Percentiles rank a stretch among this genome's conserved stretches.
Evolutionary conservation across 2,888 invertebrate genomes (phyloP).

Genomic region (Himalopsyche kuldschensis): DNA sequence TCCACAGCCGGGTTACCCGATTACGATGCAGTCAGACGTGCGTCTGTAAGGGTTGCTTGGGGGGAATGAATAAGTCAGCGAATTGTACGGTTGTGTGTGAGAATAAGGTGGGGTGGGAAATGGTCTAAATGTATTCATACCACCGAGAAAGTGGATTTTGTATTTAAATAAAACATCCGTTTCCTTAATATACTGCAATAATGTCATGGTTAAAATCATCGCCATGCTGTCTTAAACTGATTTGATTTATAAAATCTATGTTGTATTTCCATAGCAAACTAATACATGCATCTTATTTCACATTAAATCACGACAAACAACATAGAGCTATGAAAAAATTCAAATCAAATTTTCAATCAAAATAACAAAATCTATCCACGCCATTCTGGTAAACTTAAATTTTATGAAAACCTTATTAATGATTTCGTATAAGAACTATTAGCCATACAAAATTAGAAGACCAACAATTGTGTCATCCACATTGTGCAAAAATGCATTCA

Average conservation of each 20-base stretch:
- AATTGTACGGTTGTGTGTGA: not conserved
- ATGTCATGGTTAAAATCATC: not conserved
- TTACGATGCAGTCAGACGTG: constrained; percentile 30
- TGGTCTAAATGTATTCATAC: not conserved
- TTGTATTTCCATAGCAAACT: no score
- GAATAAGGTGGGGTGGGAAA: not conserved
- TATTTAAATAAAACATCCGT: not conserved
- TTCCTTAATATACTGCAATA: not conserved
- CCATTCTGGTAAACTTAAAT: no score
- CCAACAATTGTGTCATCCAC: no score
- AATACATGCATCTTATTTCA: no score
- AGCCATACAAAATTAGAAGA: no score
- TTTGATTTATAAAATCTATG: not conserved
- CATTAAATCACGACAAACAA: no score
- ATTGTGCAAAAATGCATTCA: no score
- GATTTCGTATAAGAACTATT: no score
- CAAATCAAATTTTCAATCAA: no score
- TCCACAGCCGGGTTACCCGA: constrained; percentile 19
- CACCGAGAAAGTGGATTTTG: not conserved
- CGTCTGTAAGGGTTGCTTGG: constrained; percentile 3
- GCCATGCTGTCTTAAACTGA: not conserved
- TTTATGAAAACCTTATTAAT: no score
- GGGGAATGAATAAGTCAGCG: constrained; percentile 14
- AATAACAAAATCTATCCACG: no score
- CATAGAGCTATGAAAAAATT: no score